Evolutionary conservation across 2,113 vertebrate genomes (phyloP), one percentile per base, ranked within the genome.

Genomic region (Carassius carassius): DNA sequence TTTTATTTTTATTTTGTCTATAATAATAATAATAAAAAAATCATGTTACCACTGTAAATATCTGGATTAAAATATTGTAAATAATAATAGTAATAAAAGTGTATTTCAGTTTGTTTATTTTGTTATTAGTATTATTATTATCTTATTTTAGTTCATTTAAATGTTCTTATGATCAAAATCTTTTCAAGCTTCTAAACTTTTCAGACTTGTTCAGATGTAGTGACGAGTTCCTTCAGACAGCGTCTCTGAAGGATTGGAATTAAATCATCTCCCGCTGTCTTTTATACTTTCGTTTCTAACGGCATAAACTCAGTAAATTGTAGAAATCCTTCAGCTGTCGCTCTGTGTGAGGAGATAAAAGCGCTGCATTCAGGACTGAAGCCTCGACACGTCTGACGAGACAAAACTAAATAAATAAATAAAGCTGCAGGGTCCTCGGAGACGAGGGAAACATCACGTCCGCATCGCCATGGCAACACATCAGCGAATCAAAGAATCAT

Each of bases 381-480:
- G 41, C 41, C 41, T 44, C 41, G 41, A 44, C 65, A 11, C 58
- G 75, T 78, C 23, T 77, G 75, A 77, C 25, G 32, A 29, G 51
- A 78, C 51, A 58, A 60, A 44, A 10, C 10, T 9, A 70, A 35
- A 70, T 19, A 69, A 86, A 87, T 76, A 81, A 84, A 83, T 78
- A 86, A 82, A 82, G 67, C 56, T 21, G 41, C 41, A 44, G 37
- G 8, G 37, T 41, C 37, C 37, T 41, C 37, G 78, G 79, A 85
- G 81, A 87, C 44, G 37, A 81, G 62, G 67, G 72, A 54, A 78
- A 85, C 85, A 82, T 89, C 79, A 80, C 58, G 56, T 77, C 21
- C 47, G 17, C 70, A 83, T 87, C 62, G 75, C 85, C 83, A 89
- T 89, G 84, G 85, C 79, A 89, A 89, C 85, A 82, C 37, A 80